Evolutionary conservation across 2,113 vertebrate species (phyloP).

Genomic region (Myanophis thanlyinensis): DNA sequence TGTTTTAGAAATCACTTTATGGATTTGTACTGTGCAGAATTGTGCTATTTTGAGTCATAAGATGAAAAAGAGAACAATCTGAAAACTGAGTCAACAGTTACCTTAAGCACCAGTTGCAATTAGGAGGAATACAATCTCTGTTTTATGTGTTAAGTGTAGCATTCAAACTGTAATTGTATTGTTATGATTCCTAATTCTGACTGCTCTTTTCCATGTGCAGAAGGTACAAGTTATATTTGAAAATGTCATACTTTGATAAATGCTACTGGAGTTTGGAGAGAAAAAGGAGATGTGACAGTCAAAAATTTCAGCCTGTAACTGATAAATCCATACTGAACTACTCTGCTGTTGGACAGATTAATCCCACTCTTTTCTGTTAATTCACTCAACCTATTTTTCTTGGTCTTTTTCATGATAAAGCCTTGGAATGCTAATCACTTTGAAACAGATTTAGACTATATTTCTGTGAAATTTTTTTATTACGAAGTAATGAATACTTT

Average conservation of each 20-base stretch:
- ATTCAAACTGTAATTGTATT: neutral
- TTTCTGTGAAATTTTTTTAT: constrained; percentile 64
- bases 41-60: neutral
- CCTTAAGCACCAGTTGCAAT: neutral
- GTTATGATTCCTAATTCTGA: neutral
- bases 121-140: neutral
- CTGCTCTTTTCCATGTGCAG: neutral
- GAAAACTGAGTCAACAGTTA: neutral
- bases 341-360: constrained; percentile 73
- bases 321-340: constrained; percentile 61
- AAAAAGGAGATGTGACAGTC: neutral
- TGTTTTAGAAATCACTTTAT: neutral
- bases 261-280: neutral
- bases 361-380: constrained; percentile 67
- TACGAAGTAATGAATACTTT: neutral
- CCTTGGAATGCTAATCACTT: constrained; percentile 65
- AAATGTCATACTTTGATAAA: neutral
- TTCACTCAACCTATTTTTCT: constrained; percentile 71
- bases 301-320: constrained; percentile 36
- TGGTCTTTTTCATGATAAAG: constrained; percentile 76
- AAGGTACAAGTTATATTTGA: neutral
- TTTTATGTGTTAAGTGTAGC: neutral
- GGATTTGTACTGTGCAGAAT: neutral
- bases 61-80: neutral
- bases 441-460: constrained; percentile 55